Evolutionary conservation across 2,113 vertebrate species (phyloP).

Genomic region (Arizona elegans): DNA sequence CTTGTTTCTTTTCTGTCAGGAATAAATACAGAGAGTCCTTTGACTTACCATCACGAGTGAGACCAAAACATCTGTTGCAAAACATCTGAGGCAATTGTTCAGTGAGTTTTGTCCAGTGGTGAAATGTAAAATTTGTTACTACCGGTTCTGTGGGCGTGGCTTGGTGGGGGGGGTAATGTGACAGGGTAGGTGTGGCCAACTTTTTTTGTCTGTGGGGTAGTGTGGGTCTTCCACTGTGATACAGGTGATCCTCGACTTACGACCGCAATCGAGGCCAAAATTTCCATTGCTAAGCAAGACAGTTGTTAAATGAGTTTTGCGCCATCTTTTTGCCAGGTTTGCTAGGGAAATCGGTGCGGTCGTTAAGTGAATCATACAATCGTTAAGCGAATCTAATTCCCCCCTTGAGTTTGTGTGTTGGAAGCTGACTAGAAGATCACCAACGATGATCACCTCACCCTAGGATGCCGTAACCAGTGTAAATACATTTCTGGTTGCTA

Average conservation of each 20-base stretch:
- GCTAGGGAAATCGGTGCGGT: too few relatives aligned
- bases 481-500: too few relatives aligned
- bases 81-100: accelerated
- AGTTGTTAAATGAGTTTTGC: neutral
- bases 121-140: too few relatives aligned
- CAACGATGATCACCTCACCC: too few relatives aligned
- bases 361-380: too few relatives aligned
- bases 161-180: too few relatives aligned
- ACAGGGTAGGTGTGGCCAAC: too few relatives aligned
- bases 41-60: neutral
- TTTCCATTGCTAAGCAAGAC: neutral
- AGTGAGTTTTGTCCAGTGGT: neutral
- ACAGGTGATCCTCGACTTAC: neutral
- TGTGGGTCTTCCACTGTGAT: neutral
- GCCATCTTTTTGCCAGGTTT: neutral
- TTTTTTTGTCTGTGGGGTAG: neutral
- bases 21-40: neutral
- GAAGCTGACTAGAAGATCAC: too few relatives aligned
- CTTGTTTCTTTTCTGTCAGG: neutral
- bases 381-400: too few relatives aligned
- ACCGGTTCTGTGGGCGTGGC: too few relatives aligned
- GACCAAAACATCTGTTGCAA: neutral
- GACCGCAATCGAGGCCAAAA: neutral
- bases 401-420: too few relatives aligned
- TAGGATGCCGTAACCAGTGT: too few relatives aligned